A percentile compares a stretch with the other conserved stretches of the same genome.
Conservation (phyloP, 2,797 vertebrate species). For the Platyrinchus mystaceus region DNA sequence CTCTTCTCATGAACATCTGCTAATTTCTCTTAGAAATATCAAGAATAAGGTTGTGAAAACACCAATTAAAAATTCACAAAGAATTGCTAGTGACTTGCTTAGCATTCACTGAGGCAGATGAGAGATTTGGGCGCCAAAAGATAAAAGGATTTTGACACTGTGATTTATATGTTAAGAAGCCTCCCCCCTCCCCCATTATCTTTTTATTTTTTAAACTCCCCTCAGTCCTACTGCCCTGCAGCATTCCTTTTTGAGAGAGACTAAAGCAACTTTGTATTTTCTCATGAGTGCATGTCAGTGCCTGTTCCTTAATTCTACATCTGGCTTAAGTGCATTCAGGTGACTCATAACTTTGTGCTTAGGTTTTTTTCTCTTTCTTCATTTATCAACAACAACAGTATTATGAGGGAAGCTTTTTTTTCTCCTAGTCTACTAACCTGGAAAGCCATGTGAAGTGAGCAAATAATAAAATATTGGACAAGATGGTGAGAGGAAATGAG, state of each 20-base stretch:
- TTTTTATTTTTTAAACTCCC: conserved; percentile 42
- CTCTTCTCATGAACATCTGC: conserved; percentile 40
- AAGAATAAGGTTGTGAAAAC: conserved; percentile 63
- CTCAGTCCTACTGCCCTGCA: conserved; percentile 52
- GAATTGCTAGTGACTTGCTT: conserved; percentile 56
- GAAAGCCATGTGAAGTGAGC: background rate
- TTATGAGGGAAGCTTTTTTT: background rate
- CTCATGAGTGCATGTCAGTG: background rate
- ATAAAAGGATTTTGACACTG: conserved; percentile 69
- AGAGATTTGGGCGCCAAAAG: conserved; percentile 65
- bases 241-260: conserved; percentile 42
- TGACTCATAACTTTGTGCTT: conserved; percentile 20
- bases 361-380: background rate
- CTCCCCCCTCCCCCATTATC: conserved; percentile 15
- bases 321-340: conserved; percentile 34
- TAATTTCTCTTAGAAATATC: conserved; percentile 51
- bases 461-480: background rate
- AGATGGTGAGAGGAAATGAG: background rate
- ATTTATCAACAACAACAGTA: conserved; percentile 41
- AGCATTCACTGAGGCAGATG: conserved; percentile 54
- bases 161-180: conserved; percentile 64
- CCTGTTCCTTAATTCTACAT: conserved; percentile 36
- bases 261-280: conserved; percentile 37
- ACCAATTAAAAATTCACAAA: conserved; percentile 70
- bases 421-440: background rate